phyloP scores from a whole-genome alignment of 1,140 invertebrate genomes.

The Nephotettix cincticeps region DNA sequence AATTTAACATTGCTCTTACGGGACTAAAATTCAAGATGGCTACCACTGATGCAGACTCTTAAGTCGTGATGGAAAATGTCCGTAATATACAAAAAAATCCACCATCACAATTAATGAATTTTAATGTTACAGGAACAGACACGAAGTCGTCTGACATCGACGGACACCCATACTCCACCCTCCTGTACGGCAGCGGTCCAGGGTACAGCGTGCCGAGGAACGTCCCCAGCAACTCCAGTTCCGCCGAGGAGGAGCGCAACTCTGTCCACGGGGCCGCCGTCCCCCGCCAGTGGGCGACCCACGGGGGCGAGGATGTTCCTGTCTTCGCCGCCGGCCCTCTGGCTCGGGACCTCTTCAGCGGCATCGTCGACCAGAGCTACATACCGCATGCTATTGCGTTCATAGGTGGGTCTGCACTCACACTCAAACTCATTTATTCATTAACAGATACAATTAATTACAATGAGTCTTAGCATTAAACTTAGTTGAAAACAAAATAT shows the following conservation, averaged over 20 bases:
- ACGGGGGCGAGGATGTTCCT: constrained; percentile 88
- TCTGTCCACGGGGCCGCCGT: constrained; percentile 56
- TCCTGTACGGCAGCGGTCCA: constrained; percentile 72
- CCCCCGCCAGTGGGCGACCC: constrained; percentile 74
- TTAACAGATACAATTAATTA: neutral
- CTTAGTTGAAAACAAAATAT: neutral
- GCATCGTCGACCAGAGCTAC: constrained; percentile 73
- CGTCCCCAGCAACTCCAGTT: constrained; percentile 51
- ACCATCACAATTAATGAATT: too few species aligned
- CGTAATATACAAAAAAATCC: too few species aligned
- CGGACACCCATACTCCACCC: constrained; percentile 65
- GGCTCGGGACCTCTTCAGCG: constrained; percentile 52
- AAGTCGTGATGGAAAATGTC: too few species aligned
- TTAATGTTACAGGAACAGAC: constrained; percentile 56
- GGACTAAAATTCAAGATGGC: too few species aligned
- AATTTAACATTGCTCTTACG: too few species aligned
- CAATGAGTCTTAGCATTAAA: neutral
- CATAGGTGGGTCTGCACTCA: constrained; percentile 46
- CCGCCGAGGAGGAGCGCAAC: constrained; percentile 45
- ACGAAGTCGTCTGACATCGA: constrained; percentile 66
- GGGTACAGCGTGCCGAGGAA: constrained; percentile 52
- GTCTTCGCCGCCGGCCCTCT: constrained; percentile 65
- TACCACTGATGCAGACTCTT: too few species aligned
- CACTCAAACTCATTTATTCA: neutral
- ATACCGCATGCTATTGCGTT: constrained; percentile 76